Percentiles rank a stretch among this genome's conserved stretches.
Evolutionary conservation across 2,113 vertebrate genomes (phyloP).

Genomic region (Dipodomys ordii): DNA sequence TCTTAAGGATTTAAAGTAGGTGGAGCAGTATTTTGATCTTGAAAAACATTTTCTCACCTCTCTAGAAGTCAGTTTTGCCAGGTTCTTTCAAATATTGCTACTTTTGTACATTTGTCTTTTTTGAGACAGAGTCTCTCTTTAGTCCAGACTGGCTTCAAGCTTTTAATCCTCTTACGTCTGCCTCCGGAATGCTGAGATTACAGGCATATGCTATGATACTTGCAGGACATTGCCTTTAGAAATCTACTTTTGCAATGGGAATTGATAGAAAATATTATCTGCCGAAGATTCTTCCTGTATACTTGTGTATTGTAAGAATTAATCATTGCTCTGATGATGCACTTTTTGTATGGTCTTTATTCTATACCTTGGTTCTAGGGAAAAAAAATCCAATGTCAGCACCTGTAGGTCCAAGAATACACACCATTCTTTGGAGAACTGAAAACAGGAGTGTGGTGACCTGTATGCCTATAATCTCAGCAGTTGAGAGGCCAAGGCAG

Average conservation of each 20-base stretch:
- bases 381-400: neutral
- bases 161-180: neutral
- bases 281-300: neutral
- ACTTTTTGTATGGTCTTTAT: neutral
- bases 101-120: neutral
- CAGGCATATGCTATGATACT: neutral
- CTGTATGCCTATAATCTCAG: neutral
- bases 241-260: constrained; percentile 7
- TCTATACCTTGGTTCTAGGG: neutral
- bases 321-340: neutral
- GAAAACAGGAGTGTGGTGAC: neutral
- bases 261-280: constrained; percentile 4
- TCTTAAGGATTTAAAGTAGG: neutral
- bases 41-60: constrained; percentile 26
- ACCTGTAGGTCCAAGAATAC: neutral
- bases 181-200: neutral
- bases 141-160: neutral
- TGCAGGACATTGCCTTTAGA: constrained; percentile 19
- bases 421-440: constrained; percentile 31
- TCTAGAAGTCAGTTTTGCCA: constrained; percentile 25
- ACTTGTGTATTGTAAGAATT: neutral
- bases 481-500: neutral
- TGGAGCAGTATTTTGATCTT: neutral
- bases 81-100: neutral
- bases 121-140: neutral